Evolutionary conservation across 92 coral and sea anemone genomes (phyloP).

Genomic region (Heteractis magnifica): DNA sequence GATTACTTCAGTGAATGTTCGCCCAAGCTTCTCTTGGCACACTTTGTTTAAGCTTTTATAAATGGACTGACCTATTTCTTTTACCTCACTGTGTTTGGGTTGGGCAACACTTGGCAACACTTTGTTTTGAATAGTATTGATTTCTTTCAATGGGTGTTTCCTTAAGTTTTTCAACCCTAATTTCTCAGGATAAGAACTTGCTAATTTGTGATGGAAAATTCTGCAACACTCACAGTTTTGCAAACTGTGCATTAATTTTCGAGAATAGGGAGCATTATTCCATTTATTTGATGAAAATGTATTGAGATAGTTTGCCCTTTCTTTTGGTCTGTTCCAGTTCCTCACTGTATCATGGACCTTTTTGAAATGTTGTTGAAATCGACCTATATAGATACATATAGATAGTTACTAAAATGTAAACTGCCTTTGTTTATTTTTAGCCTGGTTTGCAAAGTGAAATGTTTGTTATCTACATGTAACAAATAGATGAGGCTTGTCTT

Average conservation of each 20-base stretch:
- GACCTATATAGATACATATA: too few species aligned
- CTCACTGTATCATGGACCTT: not conserved
- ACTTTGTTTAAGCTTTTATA: not conserved
- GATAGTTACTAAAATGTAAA: not conserved
- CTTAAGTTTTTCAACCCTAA: conserved; percentile 5
- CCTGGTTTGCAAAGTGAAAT: too few species aligned
- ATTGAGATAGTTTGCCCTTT: not conserved
- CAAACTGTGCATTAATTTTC: conserved; percentile 19
- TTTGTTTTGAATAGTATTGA: not conserved
- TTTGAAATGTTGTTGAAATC: not conserved
- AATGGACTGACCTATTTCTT: conserved; percentile 23
- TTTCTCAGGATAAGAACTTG: conserved; percentile 15
- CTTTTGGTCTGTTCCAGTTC: not conserved
- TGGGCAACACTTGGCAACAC: conserved; percentile 11
- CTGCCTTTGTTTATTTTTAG: too few species aligned
- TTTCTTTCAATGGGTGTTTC: not conserved
- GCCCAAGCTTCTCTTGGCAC: conserved; percentile 22
- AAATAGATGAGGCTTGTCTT: too few species aligned
- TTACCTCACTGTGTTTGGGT: conserved; percentile 11
- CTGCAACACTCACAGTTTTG: conserved; percentile 23
- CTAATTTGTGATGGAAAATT: conserved; percentile 12
- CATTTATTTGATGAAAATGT: conserved; percentile 2
- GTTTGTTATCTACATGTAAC: too few species aligned
- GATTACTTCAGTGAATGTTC: conserved; percentile 29
- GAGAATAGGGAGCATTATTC: not conserved